phyloP scores from a whole-genome alignment of 2,888 invertebrate genomes.

The Leptinotarsa rubiginosa region DNA sequence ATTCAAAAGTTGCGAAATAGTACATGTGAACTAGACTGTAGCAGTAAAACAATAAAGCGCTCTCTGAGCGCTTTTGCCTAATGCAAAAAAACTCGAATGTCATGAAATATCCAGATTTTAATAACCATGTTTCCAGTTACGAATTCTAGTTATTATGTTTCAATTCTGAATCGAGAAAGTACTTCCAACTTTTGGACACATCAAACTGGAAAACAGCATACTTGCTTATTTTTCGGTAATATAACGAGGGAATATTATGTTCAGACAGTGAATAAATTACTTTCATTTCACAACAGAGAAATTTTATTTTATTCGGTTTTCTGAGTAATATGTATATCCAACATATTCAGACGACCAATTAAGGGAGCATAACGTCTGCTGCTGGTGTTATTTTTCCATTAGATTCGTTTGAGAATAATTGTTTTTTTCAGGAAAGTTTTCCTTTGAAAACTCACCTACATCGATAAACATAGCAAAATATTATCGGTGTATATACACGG shows the following conservation, averaged over 20 bases:
- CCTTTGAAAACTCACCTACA: too few relatives aligned
- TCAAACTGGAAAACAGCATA: background rate
- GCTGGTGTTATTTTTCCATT: too few relatives aligned
- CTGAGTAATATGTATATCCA: background rate
- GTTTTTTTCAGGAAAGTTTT: too few relatives aligned
- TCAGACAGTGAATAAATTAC: background rate
- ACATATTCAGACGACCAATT: background rate
- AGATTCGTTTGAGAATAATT: too few relatives aligned
- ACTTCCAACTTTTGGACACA: background rate
- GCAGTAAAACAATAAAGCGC: constrained; percentile 8
- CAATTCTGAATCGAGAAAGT: constrained; percentile 17
- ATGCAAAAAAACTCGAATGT: constrained; percentile 5
- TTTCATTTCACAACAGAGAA: background rate
- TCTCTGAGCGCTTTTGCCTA: background rate
- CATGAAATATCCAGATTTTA: constrained; percentile 15
- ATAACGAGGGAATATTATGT: background rate
- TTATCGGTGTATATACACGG: too few relatives aligned
- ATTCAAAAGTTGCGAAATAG: too few relatives aligned
- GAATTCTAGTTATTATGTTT: constrained; percentile 27
- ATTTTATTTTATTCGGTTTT: background rate
- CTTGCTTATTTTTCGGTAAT: background rate
- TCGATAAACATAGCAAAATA: too few relatives aligned
- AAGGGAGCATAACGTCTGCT: too few relatives aligned
- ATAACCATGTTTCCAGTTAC: background rate
- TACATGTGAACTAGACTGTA: background rate